phyloP scores from a whole-genome alignment of 2,113 vertebrate genomes.

The Brienomyrus brachyistius region DNA sequence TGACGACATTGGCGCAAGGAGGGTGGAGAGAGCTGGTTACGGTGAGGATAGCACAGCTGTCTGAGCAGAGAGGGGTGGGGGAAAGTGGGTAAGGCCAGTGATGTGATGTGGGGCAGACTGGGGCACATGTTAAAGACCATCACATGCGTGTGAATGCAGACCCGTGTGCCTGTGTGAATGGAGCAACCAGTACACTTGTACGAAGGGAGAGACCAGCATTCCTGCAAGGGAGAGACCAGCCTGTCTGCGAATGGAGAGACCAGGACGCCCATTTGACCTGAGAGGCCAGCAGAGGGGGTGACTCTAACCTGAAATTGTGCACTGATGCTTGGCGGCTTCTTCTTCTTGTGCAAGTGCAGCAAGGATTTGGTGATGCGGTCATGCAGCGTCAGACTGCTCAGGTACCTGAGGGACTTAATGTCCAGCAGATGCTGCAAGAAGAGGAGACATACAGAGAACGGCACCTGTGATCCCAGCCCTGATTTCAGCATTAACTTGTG shows the following conservation, averaged over 20 bases:
- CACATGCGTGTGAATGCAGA: not conserved
- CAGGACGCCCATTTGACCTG: not conserved
- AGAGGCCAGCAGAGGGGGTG: not conserved
- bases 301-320: constrained; percentile 89
- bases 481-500: not conserved
- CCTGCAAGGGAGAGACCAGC: not conserved
- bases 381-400: constrained; percentile 82
- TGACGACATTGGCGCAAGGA: not conserved
- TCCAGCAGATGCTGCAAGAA: constrained; percentile 78
- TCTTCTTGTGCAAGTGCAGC: constrained; percentile 97
- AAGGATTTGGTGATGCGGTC: constrained; percentile 97
- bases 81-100: not conserved
- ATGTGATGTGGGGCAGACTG: not conserved
- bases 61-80: not conserved
- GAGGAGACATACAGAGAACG: not conserved
- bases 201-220: not conserved
- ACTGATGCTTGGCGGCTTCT: constrained; percentile 95
- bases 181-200: not conserved
- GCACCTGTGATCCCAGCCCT: not conserved
- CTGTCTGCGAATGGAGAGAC: not conserved
- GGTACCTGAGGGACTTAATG: constrained; percentile 90
- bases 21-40: not conserved
- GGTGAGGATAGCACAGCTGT: not conserved
- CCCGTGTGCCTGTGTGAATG: not conserved
- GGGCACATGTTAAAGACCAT: not conserved